Conservation (phyloP, 1,140 invertebrate species). For the Onthophagus taurus region DNA sequence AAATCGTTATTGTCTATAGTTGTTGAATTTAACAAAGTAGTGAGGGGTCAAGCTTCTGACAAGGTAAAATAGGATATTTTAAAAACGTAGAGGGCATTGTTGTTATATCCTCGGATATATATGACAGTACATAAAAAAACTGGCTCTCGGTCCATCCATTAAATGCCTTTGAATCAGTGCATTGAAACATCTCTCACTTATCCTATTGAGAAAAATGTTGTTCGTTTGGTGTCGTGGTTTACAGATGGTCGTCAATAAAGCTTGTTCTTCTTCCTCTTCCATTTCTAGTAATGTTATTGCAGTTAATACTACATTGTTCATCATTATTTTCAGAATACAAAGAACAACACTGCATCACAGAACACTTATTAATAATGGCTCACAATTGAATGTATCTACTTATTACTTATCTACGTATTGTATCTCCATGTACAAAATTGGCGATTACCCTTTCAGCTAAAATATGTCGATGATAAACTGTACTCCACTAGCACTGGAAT, state of each 20-base stretch:
- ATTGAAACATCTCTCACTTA: conserved; percentile 1
- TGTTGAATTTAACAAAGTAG: conserved; percentile 2
- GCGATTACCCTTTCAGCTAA: too few species aligned
- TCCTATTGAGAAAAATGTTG: conserved; percentile 4
- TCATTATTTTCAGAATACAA: not conserved
- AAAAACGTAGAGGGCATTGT: conserved; percentile 1
- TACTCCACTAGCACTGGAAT: too few species aligned
- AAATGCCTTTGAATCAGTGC: not conserved
- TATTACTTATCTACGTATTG: too few species aligned
- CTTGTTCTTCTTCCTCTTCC: conserved; percentile 1
- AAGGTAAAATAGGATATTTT: conserved; percentile 8
- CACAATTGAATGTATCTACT: not conserved
- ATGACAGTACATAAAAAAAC: not conserved
- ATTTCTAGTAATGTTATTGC: not conserved
- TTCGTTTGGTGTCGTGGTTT: conserved; percentile 1
- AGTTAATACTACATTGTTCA: conserved; percentile 1
- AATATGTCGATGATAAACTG: too few species aligned
- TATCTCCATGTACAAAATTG: too few species aligned
- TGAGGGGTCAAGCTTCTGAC: conserved; percentile 1
- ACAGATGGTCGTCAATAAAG: not conserved
- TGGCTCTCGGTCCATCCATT: not conserved
- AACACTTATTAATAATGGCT: conserved; percentile 1
- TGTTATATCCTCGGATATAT: not conserved
- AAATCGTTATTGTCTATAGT: not conserved
- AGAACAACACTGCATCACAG: not conserved